These are phyloP conservation scores for Sesamia nonagrioides DNA, from an alignment of 1,140 invertebrate species.

Conservation along the genomic window DNA sequence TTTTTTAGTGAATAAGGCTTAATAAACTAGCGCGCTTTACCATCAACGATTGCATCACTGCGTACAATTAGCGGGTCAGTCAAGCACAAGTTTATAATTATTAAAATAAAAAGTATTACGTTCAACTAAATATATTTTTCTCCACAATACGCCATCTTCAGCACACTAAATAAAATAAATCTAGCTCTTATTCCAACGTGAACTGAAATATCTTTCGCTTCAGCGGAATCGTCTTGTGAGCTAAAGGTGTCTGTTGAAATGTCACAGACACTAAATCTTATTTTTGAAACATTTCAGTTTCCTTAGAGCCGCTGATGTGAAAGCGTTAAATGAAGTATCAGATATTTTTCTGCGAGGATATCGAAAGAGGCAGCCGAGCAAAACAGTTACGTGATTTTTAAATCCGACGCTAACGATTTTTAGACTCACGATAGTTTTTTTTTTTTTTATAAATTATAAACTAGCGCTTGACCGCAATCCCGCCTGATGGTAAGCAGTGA, in stretches of 20 bases:
- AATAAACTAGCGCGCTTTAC: no score
- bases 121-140: background rate
- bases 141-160: background rate
- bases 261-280: conserved; percentile 16
- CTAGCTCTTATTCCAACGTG: conserved; percentile 7
- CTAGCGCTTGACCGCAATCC: no score
- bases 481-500: no score
- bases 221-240: conserved; percentile 15
- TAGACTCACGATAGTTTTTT: no score
- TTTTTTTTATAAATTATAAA: no score
- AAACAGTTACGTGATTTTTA: background rate
- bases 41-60: no score
- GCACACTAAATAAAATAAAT: conserved; percentile 14
- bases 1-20: no score
- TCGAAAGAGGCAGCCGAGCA: background rate
- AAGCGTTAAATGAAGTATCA: background rate
- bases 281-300: conserved; percentile 16
- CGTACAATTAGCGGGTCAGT: no score
- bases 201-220: conserved; percentile 1
- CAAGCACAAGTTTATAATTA: no score
- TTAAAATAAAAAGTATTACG: no score
- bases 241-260: conserved; percentile 6
- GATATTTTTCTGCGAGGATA: background rate
- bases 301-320: conserved; percentile 1
- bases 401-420: no score